Evolutionary conservation across 2,888 invertebrate genomes (phyloP), one percentile per base, ranked within the genome.

Genomic region (Falcaria lacertinaria): DNA sequence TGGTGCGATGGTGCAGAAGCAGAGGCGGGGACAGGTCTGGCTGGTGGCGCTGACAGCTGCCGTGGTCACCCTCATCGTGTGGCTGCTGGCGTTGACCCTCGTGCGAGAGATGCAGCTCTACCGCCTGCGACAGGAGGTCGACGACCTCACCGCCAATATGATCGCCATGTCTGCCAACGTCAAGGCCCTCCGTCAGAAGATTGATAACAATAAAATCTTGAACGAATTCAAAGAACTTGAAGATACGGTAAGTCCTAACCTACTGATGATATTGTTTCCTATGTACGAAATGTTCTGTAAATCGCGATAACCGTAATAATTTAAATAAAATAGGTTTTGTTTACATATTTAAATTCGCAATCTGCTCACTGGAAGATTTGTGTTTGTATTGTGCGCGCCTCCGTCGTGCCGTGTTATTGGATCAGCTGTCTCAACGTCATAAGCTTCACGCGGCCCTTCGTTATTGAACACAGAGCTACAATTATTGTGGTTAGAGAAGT

Each of bases 171-270:
- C 80, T 0, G 79, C 79, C 2, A 80, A 72, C 42, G 69, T 88
- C 40, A 80, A 79, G 54, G 71, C 77, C 1, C 61, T 88, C 41
- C 80, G 78, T 51, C 76, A 80, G 57, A 84, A 79, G 57, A 68
- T 85, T 28, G 68, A 71, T 32, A 80, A 74, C 52, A 83, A 84
- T 62, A 74, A 73, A 51, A 67, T 78, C 34, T 72, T 81, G 48
- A 80, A 81, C 52, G 82, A 83, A 33, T 77, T 80, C 65, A 80
- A 77, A 61, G 72, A 67, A 36, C 54, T 82, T 34, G 85, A 87
- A 44, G 87, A 87, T 58, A 80, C 86, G 77, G 88, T 88, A 46
- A 85, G 88, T 77, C 25, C 43, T 50, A 16, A 35, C 35, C 6
- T 17, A 35, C 17, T 4, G 16, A 35, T 35, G 16, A 35, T n/a